Base-by-base conservation (phyloP, 2,797 vertebrate genomes). In the Acipenser transmontanus region DNA sequence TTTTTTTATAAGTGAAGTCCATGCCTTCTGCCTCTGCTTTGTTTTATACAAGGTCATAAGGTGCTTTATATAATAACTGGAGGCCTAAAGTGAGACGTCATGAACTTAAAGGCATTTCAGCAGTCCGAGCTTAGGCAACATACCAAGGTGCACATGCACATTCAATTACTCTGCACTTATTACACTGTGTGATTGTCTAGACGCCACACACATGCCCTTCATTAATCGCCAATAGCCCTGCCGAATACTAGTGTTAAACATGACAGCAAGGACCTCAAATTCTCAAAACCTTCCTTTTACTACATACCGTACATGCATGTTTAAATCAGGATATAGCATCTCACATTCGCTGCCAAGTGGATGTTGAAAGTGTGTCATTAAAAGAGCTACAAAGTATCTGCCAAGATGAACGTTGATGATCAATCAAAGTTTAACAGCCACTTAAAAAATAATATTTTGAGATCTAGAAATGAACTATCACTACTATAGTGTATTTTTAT, bases 91-190 rank as follows among this genome's bases (percentile, higher is more conserved):
- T 78, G 74, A 76, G 75, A 83, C 79, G 80, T 85, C 76, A 81
- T 67, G 75, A 59, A 64, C 70, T 69, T 72, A 70, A 76, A 84
- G 81, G 78, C 76, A 80, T 79, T 70, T 73, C 76, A 73, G 74
- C 71, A 70, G 76, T 61, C 66, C 71, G 68, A 68, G 59, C 59
- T 68, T 71, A 84, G 77, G 82, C 82, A 65, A 59, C 11, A 50
- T 49, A 73, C 80, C 81, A 85, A 87, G 80, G 84, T 88, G 84
- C 84, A 89, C 87, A 83, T 88, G 86, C 79, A 76, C 81, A 74
- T 80, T 81, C 77, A 81, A 77, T 86, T 84, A 82, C 75, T 77
- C 73, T 73, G 71, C 9, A 12, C 74, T 75, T 79, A 78, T 80
- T 75, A 63, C 70, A 52, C 63, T 69, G 34, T 50, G 63, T 50